Base-by-base conservation (phyloP, 1,140 invertebrate species). In the Drepana arcuata region DNA sequence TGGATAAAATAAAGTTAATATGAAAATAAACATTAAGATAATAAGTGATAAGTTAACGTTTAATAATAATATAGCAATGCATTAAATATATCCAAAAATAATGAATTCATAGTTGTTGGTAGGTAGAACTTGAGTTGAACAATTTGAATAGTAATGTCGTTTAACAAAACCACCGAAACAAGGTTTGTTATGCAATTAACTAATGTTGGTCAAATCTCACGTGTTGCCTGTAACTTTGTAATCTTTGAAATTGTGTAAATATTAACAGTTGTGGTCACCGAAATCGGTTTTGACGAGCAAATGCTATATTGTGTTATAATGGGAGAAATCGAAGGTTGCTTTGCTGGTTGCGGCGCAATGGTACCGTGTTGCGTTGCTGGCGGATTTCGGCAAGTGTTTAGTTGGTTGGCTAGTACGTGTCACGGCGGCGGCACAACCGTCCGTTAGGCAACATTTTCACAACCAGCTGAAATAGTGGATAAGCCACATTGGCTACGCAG, bases 281-380 rank as follows among this genome's bases (percentile, higher is more conserved):
- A 51, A 56, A 71, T 59, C 55, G 58, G 33, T 60, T 56, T 70
- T 64, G 54, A 64, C 57, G 59, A 52, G 55, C 48, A 67, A 66
- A 68, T 49, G 47, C 33, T 48, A 50, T 15, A 60, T 47, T 42
- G 31, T 62, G 53, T 68, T 57, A 64, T 64, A 66, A 66, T 53
- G 49, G 50, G 56, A 52, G 56, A 70, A 69, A 71, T 69, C 71
- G 67, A 73, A 67, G 71, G 71, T 55, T 57, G 45, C 34, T 41
- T 21, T 9, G 18, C 18, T 26, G n/a, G n/a, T 41, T 26, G 30
- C 42, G 38, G 50, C 49, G 55, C 48, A 55, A 48, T 35, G 48
- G 47, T 53, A 41, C 36, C 41, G n/a, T n/a, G n/a, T n/a, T 31
- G 41, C 41, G 37, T 61, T 60, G 61, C 59, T 57, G 59, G 42